phyloP scores from a whole-genome alignment of 2,797 vertebrate species.

The Lagocephalus sceleratus region DNA sequence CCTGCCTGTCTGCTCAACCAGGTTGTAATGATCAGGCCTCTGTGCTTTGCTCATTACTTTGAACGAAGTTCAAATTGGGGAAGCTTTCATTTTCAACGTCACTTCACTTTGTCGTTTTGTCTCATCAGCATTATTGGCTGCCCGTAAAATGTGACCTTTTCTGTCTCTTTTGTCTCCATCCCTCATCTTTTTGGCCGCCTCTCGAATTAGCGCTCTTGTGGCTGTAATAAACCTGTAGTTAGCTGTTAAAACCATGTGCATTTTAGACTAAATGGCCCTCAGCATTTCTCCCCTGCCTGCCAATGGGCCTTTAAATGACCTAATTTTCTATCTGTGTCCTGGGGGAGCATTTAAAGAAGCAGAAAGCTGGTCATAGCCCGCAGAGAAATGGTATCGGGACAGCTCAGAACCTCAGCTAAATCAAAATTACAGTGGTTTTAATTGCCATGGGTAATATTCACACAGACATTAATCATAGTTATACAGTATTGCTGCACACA shows the following conservation, averaged over 20 bases:
- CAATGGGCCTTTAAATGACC: conserved; percentile 70
- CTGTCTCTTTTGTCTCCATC: conserved; percentile 8
- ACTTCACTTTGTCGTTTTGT: conserved; percentile 21
- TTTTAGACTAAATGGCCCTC: conserved; percentile 67
- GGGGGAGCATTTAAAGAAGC: conserved; percentile 56
- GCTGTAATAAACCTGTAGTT: conserved; percentile 63
- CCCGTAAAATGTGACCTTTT: conserved; percentile 33
- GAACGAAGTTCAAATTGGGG: conserved; percentile 18
- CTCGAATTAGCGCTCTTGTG: conserved; percentile 31
- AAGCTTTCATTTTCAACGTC: conserved; percentile 5
- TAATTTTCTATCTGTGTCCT: conserved; percentile 64
- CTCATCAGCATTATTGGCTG: conserved; percentile 17
- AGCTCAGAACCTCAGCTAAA: conserved; percentile 35
- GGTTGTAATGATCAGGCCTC: conserved; percentile 20
- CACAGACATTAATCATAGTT: conserved; percentile 16
- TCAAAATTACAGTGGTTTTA: conserved; percentile 30
- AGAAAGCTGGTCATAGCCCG: conserved; percentile 46
- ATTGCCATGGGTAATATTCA: conserved; percentile 17
- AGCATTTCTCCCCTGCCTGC: conserved; percentile 58
- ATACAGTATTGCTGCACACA: conserved; percentile 2
- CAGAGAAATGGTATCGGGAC: conserved; percentile 45
- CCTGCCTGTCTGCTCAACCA: conserved; percentile 27
- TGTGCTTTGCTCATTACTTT: conserved; percentile 12
- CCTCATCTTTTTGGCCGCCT: conserved; percentile 38
- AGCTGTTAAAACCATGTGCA: conserved; percentile 66